Evolutionary conservation across 2,797 vertebrate genomes (phyloP).

Genomic region (Molothrus ater): DNA sequence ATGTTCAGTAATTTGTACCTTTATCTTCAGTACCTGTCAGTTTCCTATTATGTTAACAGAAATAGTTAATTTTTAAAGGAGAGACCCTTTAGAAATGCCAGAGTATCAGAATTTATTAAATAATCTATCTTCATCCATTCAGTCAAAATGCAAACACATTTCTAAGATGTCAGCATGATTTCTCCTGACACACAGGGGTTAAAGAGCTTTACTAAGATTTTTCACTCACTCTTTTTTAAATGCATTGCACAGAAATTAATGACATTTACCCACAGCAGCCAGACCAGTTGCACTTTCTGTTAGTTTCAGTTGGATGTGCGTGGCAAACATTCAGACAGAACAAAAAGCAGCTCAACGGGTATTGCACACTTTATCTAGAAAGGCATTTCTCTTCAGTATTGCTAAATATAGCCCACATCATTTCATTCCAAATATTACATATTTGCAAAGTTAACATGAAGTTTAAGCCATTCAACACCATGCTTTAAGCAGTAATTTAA

Average conservation of each 20-base stretch:
- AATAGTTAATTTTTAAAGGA: constrained; percentile 36
- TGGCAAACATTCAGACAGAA: constrained; percentile 47
- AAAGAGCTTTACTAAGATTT: constrained; percentile 24
- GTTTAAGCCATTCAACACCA: constrained; percentile 66
- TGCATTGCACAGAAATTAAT: constrained; percentile 16
- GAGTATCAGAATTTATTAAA: neutral
- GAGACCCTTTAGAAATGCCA: neutral
- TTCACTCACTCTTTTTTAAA: neutral
- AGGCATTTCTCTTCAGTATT: constrained; percentile 40
- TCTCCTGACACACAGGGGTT: constrained; percentile 13
- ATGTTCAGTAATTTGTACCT: neutral
- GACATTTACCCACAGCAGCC: constrained; percentile 23
- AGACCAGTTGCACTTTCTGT: constrained; percentile 19
- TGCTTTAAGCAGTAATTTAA: constrained; percentile 74
- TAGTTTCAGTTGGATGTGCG: constrained; percentile 28
- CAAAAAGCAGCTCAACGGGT: constrained; percentile 30
- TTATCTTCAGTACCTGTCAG: neutral
- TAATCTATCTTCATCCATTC: neutral
- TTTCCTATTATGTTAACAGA: constrained; percentile 3
- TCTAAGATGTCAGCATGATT: neutral
- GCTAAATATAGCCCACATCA: constrained; percentile 40
- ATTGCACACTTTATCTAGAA: constrained; percentile 51
- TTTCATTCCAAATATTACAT: constrained; percentile 27
- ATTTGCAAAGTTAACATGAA: constrained; percentile 61
- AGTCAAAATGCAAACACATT: constrained; percentile 25